Percentiles rank a stretch among this genome's conserved stretches.
Evolutionary conservation across 2,113 vertebrate genomes (phyloP).

Genomic region (Herpetotheres cachinnans): DNA sequence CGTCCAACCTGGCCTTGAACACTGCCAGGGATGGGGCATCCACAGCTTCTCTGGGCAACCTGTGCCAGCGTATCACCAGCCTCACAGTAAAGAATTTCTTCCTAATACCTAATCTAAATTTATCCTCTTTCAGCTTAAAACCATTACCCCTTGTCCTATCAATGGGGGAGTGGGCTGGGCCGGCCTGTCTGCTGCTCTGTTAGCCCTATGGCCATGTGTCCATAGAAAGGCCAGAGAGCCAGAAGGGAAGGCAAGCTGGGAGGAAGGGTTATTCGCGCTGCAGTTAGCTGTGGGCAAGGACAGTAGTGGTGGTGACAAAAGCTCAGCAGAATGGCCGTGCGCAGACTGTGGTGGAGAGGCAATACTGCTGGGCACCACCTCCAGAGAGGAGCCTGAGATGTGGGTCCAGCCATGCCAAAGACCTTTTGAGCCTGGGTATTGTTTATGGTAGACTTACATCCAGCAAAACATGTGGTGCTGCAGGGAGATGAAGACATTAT

Average conservation of each 20-base stretch:
- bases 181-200: not conserved
- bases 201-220: not conserved
- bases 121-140: too few relatives aligned
- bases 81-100: too few relatives aligned
- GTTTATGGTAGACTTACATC: not conserved
- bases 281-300: not conserved
- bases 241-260: not conserved
- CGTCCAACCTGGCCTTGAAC: too few relatives aligned
- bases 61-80: too few relatives aligned
- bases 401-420: not conserved
- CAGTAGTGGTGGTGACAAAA: not conserved
- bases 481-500: not conserved
- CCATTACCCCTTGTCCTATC: too few relatives aligned
- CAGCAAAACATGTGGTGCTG: not conserved
- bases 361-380: not conserved
- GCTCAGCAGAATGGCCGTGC: not conserved
- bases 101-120: too few relatives aligned
- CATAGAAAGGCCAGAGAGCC: not conserved
- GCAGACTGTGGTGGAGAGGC: not conserved
- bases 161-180: too few relatives aligned
- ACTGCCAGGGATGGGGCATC: too few relatives aligned
- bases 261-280: not conserved
- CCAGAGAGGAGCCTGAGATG: not conserved
- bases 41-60: too few relatives aligned
- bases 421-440: not conserved